Evolutionary conservation across 2,888 invertebrate species (phyloP), one percentile per base, ranked within the genome.

Genomic region (Graphium colonna): DNA sequence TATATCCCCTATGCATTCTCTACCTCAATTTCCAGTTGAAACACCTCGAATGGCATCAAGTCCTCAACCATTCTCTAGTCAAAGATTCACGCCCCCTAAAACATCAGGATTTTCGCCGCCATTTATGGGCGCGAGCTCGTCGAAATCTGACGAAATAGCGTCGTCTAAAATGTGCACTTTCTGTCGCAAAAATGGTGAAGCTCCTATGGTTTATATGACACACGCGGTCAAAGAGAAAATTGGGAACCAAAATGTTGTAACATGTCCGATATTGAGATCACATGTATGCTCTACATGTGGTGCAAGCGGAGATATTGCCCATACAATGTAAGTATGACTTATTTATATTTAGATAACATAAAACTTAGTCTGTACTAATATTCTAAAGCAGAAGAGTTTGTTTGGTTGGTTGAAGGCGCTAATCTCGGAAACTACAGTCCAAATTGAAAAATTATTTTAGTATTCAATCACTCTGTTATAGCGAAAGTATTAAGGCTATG

Each of bases 111-210:
- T 51, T 5, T 21, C 38, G 10, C 45, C 53, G 16, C 53, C 55
- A 3, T 21, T 16, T 16, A 46, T 18, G 1, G n/a, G 39, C 7
- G 55, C 62, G 1, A 56, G 58, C 36, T 52, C 60, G 2, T 63
- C 64, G 1, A 59, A 46, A 0, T 60, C 50, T 1, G 41, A 56
- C 4, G 57, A 60, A 17, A 59, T 60, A 10, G 46, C 50, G 8
- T 50, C 54, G 1, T 45, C 60, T 12, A 82, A 75, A 43, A 71
- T 83, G 64, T 87, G 88, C 50, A 78, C 78, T 0, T 86, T 89
- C 57, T 89, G 89, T 42, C 75, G 81, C 0, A 88, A 88, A 58
- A 89, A 89, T 57, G 88, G 88, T 0, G 89, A 89, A 61, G 79
- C 79, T 0, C 77, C 85, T 0, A 31, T 73, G 15, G 84, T 89